These are phyloP conservation scores for Limosa lapponica DNA, from an alignment of 2,797 vertebrate genomes.

Conservation along the genomic window DNA sequence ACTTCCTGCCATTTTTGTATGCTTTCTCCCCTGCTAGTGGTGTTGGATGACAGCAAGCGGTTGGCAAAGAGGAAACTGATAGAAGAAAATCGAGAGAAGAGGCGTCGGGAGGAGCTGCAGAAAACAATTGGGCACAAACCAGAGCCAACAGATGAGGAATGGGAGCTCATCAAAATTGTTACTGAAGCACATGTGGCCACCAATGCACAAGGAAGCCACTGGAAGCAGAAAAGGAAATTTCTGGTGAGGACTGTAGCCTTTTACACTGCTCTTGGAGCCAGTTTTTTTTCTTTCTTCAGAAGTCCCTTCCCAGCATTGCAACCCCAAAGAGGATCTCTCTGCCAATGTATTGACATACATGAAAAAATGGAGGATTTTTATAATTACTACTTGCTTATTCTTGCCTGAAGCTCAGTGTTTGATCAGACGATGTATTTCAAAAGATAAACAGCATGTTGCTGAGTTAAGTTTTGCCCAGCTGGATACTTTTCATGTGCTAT, in stretches of 20 bases:
- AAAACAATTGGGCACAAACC: conserved; percentile 90
- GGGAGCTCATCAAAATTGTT: conserved; percentile 95
- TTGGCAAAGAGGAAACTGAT: conserved; percentile 96
- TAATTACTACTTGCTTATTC: background rate
- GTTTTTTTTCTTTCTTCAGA: background rate
- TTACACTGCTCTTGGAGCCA: background rate
- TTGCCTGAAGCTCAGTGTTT: background rate
- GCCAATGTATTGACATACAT: background rate
- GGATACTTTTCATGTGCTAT: background rate
- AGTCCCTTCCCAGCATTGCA: background rate
- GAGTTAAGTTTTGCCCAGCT: background rate
- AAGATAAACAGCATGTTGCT: background rate
- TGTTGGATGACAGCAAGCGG: conserved; percentile 95
- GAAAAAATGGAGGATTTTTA: background rate
- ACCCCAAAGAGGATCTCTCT: background rate
- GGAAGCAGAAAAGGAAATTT: conserved; percentile 98
- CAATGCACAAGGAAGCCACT: conserved; percentile 97
- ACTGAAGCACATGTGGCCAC: conserved; percentile 96
- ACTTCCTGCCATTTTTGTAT: background rate
- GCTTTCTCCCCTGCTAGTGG: conserved; percentile 82
- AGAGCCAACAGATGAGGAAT: conserved; percentile 94
- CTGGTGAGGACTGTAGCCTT: conserved; percentile 83
- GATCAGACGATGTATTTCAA: background rate
- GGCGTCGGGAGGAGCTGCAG: conserved; percentile 90
- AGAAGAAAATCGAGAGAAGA: conserved; percentile 94